A percentile compares a stretch with the other conserved stretches of the same genome.
These are phyloP conservation scores for Linnaemya vulpina DNA, from an alignment of 2,888 invertebrate genomes.

Conservation along the genomic window DNA sequence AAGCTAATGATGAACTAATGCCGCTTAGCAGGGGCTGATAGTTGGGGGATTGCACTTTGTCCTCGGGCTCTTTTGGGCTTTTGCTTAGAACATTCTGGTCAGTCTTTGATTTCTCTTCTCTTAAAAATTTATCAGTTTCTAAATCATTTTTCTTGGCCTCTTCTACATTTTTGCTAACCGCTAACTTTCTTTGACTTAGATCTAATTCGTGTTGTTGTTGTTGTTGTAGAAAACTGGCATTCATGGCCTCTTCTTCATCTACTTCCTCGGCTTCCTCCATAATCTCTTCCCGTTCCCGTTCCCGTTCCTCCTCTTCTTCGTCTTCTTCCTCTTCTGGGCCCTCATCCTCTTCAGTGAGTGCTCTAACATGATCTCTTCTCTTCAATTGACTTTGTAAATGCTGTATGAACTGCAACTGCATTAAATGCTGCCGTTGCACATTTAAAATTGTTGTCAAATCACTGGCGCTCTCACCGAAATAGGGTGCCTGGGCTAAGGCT, in stretches of 20 bases:
- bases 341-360: conserved; percentile 37
- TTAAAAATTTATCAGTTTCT: conserved; percentile 42
- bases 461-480: conserved; percentile 91
- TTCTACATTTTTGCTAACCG: not conserved
- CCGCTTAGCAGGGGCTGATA: conserved; percentile 80
- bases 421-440: conserved; percentile 96
- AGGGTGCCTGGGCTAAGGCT: conserved; percentile 88
- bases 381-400: conserved; percentile 94
- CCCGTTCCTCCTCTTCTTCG: conserved; percentile 43
- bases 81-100: conserved; percentile 72
- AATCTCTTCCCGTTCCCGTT: conserved; percentile 36
- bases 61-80: conserved; percentile 30
- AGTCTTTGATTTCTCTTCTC: conserved; percentile 78
- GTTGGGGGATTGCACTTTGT: conserved; percentile 74
- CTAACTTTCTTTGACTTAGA: conserved; percentile 46
- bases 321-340: conserved; percentile 51
- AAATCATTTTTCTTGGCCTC: conserved; percentile 36
- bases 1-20: conserved; percentile 89
- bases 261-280: conserved; percentile 27
- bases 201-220: conserved; percentile 54
- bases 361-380: conserved; percentile 74
- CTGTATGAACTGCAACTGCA: conserved; percentile 96
- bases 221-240: conserved; percentile 27
- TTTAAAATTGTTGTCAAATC: conserved; percentile 96
- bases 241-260: conserved; percentile 43